Percentiles rank a stretch among this genome's conserved stretches.
Conservation (phyloP, 2,888 invertebrate species). For the Patella ulyssiponensis region DNA sequence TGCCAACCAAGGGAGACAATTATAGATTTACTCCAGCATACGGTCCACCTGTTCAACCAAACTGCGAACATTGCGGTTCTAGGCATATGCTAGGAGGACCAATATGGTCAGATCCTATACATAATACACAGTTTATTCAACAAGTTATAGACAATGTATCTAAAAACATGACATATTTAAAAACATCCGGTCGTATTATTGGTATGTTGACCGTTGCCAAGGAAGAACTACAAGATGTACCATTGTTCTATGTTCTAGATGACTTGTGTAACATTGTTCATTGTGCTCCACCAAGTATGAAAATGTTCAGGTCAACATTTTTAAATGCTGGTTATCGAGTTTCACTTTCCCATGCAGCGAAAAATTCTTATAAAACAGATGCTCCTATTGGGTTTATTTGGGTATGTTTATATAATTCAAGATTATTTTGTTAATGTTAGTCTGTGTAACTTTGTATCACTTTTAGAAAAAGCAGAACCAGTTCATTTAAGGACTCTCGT, state of each 20-base stretch:
- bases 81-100: constrained; percentile 89
- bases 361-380: constrained; percentile 91
- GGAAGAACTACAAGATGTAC: constrained; percentile 85
- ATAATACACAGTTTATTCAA: constrained; percentile 84
- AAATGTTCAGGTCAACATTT: constrained; percentile 79
- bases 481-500: too few relatives aligned
- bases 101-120: constrained; percentile 91
- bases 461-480: too few relatives aligned
- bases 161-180: constrained; percentile 74
- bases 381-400: constrained; percentile 90
- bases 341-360: constrained; percentile 91
- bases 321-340: constrained; percentile 83
- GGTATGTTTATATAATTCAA: constrained; percentile 74
- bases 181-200: constrained; percentile 80
- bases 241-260: constrained; percentile 89
- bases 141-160: constrained; percentile 76
- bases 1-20: constrained; percentile 58
- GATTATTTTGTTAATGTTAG: constrained; percentile 8
- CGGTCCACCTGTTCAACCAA: constrained; percentile 80
- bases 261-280: constrained; percentile 83
- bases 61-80: constrained; percentile 84
- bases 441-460: too few relatives aligned
- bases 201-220: constrained; percentile 82
- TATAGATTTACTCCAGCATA: constrained; percentile 80
- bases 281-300: constrained; percentile 61